Base-by-base conservation (phyloP, 2,888 invertebrate genomes). In the Brenthis hecate region DNA sequence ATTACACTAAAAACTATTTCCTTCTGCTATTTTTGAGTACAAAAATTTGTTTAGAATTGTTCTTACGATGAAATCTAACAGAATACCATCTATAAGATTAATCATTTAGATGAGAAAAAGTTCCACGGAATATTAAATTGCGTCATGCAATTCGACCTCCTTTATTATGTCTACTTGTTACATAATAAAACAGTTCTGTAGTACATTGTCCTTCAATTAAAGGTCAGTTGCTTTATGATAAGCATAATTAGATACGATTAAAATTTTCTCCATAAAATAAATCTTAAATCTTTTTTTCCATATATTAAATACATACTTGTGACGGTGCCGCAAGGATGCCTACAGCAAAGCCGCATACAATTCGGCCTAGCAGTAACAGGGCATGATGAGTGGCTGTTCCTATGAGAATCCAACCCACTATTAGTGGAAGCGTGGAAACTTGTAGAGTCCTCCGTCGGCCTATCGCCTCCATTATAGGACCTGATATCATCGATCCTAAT, bases 301-400 rank as follows among this genome's bases (percentile, higher is more conserved):
- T 43, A 43, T 11, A 43, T 43, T 43, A 36, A 36, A 57, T 63
- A 62, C 58, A 63, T 76, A 96, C 96, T 94, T 96, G 96, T 55
- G 95, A 95, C 4, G 96, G 95, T 61, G 96, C 96, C 1, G 95
- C 95, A 79, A 95, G 93, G 69, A 96, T 89, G 69, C 96, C 96
- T 0, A 96, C 95, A 0, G 96, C 95, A 74, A 96, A 94, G 36
- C 96, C 96, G 72, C 96, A 95, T 11, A 96, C 86, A 28, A 96
- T 85, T 75, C 96, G 92, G 3, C 96, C 96, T 0, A 94, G 83
- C 54, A 96, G 86, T 56, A 96, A 82, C 56, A 94, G 78, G 0
- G 93, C 88, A 79, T 96, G 94, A 79, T 86, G 92, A 73, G 81
- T 91, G 74, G 93, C 92, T 60, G 94, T 90, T 11, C 95, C 94